These are phyloP conservation scores for Melanotaenia nigrans DNA, from an alignment of 2,797 vertebrate species.

Conservation along the genomic window DNA sequence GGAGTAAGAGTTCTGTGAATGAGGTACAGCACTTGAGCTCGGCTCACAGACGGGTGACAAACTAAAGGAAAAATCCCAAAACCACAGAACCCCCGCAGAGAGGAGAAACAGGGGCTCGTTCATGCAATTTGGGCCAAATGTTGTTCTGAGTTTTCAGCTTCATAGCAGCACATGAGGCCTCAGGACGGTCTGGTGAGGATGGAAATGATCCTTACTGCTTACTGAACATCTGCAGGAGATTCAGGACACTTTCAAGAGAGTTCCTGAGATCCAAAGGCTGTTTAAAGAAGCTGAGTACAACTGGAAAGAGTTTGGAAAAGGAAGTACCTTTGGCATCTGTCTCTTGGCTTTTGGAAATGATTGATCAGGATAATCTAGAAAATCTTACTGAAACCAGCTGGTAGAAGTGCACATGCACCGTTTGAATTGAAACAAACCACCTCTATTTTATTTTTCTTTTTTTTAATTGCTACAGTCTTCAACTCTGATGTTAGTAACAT, in stretches of 20 bases:
- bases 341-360: neutral
- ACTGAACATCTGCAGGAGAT: too few species aligned
- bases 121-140: neutral
- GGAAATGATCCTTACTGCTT: neutral
- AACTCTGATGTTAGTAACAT: too few species aligned
- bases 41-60: slow-evolving; percentile 37
- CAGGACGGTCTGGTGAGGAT: neutral
- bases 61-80: neutral
- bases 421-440: too few species aligned
- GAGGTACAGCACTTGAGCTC: slow-evolving; percentile 79
- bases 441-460: too few species aligned
- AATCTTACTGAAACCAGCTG: neutral
- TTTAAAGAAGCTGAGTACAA: neutral
- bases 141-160: neutral
- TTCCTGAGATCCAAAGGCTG: neutral
- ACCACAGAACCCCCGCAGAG: neutral
- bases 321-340: neutral
- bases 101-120: neutral
- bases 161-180: neutral
- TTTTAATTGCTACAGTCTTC: too few species aligned
- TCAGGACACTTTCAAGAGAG: neutral
- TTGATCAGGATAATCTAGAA: neutral
- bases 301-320: neutral
- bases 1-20: slow-evolving; percentile 75
- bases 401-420: neutral